Evolutionary conservation across 2,888 invertebrate species (phyloP), one percentile per base, ranked within the genome.

Genomic region (Sicus ferrugineus): DNA sequence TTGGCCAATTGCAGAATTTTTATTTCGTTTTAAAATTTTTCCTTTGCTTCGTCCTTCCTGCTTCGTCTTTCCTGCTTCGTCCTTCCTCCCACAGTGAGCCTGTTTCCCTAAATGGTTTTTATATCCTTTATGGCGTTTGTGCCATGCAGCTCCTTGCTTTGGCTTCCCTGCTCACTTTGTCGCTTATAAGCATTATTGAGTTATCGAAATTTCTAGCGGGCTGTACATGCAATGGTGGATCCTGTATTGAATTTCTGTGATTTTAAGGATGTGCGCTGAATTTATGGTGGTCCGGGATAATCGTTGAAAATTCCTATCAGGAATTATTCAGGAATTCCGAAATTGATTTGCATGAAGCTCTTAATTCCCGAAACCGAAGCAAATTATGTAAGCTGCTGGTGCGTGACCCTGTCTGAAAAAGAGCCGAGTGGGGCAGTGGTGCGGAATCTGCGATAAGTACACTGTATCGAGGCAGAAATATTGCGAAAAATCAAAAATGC

Each of bases 1-100:
- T 67, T 67, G 59, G 67, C 67, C 67, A 67, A 67, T 67, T 67
- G 58, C 58, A 59, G 31, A 30, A 67, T 58, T 67, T 67, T 67
- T 66, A 66, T 67, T 67, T 67, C 54, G 34, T 50, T 50, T 21
- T n/a, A 42, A 50, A 50, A 19, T 21, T 19, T 50, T 50, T 50
- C 23, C 50, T 19, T 23, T 50, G 9, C 23, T 21, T 50, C 6
- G 19, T 23, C 23, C 5, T 21, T 21, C 21, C 19, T 21, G 3
- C 23, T 21, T n/a, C 14, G 21, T 46, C 50, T 50, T 14, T 21
- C 19, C 21, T 50, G 21, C 50, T 50, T 50, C 50, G n/a, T n/a
- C 50, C 11, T 34, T 23, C 19, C 50, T 46, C 38, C 38, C 5
- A n/a, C n/a, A n/a, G n/a, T n/a, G n/a, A n/a, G 42, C 7, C 11